A percentile compares a stretch with the other conserved stretches of the same genome.
Evolutionary conservation across 2,113 vertebrate species (phyloP).

Genomic region (Penelope pileata): DNA sequence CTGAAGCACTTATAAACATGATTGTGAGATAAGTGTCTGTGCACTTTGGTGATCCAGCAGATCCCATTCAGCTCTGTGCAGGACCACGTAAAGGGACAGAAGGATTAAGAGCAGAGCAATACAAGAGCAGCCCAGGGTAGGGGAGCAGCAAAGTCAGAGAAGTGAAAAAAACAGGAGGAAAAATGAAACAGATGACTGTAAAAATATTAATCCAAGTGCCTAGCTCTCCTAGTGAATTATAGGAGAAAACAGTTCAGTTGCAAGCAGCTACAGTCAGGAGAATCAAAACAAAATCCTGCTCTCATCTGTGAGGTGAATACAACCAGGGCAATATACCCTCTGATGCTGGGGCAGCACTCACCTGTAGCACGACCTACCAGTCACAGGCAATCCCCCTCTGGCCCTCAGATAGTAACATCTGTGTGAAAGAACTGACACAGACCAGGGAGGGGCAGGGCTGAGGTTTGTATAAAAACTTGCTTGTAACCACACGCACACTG

Average conservation of each 20-base stretch:
- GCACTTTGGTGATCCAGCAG: neutral
- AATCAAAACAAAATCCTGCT: neutral
- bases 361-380: neutral
- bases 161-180: neutral
- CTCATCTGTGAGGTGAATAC: neutral
- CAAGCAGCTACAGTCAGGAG: neutral
- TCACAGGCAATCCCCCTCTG: neutral
- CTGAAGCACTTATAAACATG: neutral
- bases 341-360: neutral
- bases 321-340: rapidly evolving
- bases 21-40: neutral
- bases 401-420: neutral
- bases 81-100: neutral
- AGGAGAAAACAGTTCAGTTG: neutral
- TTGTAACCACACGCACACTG: neutral
- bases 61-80: neutral
- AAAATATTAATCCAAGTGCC: neutral
- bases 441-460: neutral
- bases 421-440: neutral
- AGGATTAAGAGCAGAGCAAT: neutral
- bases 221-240: neutral
- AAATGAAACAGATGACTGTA: neutral
- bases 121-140: neutral
- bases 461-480: neutral
- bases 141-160: neutral